Evolutionary conservation across 2,113 vertebrate genomes (phyloP).

Genomic region (Arothron firmamentum): DNA sequence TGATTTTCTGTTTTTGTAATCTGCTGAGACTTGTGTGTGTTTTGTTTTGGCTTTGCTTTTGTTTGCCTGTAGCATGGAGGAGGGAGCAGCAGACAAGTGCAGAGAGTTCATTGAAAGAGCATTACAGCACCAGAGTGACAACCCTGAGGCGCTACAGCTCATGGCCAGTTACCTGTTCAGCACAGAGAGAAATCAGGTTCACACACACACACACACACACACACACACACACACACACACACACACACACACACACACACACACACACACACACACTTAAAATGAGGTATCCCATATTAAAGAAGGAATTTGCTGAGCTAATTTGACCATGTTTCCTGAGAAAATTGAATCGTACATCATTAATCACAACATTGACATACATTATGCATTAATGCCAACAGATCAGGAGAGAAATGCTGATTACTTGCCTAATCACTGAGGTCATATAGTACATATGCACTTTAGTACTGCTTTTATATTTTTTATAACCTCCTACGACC

Average conservation of each 20-base stretch:
- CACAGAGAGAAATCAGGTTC: conserved; percentile 76
- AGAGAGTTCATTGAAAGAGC: conserved; percentile 74
- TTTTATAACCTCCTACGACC: too few species aligned
- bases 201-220: conserved; percentile 24
- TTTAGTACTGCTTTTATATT: too few species aligned
- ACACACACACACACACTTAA: conserved; percentile 13
- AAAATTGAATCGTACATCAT: conserved; percentile 67
- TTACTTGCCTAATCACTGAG: conserved; percentile 49
- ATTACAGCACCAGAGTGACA: conserved; percentile 73
- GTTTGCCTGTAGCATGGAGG: conserved; percentile 71
- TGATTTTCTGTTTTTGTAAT: conserved; percentile 10
- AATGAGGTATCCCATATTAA: conserved; percentile 63
- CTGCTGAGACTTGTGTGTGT: conserved; percentile 16
- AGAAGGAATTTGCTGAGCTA: conserved; percentile 59
- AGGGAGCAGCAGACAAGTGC: conserved; percentile 76
- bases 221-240: conserved; percentile 21
- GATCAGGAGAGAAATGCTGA: conserved; percentile 60
- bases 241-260: conserved; percentile 22
- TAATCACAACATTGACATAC: conserved; percentile 60
- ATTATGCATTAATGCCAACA: conserved; percentile 47
- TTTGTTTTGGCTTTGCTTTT: conserved; percentile 6
- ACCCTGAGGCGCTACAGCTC: conserved; percentile 79
- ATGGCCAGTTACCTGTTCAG: conserved; percentile 85
- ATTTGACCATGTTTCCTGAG: conserved; percentile 66
- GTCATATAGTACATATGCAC: conserved; percentile 26